Conservation (phyloP, 2,113 vertebrate genomes). For the Megalops atlanticus region DNA sequence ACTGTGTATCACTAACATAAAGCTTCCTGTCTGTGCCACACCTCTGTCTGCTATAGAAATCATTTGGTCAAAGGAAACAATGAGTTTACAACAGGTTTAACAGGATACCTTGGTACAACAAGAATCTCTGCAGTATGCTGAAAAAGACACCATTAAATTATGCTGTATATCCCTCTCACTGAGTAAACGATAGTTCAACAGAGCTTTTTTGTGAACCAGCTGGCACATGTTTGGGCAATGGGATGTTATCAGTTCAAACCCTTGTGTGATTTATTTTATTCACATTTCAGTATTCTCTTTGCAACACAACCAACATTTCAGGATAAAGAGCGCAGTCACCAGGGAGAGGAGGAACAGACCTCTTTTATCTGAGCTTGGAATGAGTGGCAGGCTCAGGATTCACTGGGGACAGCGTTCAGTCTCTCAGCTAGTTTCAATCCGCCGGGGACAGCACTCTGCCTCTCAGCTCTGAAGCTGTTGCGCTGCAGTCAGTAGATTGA, state of each 20-base stretch:
- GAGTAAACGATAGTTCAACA: not conserved
- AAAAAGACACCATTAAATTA: not conserved
- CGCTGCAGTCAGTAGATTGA: constrained; percentile 18
- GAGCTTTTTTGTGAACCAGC: not conserved
- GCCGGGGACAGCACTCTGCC: not conserved
- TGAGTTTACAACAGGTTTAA: not conserved
- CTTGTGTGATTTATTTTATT: not conserved
- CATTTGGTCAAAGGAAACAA: not conserved
- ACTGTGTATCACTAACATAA: not conserved
- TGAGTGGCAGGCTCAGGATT: not conserved
- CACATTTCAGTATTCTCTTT: not conserved
- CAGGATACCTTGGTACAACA: not conserved
- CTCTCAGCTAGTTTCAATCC: not conserved
- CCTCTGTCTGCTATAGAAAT: not conserved
- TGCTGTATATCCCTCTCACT: not conserved
- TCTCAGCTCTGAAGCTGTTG: not conserved
- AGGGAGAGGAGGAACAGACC: not conserved
- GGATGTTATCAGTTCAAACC: not conserved
- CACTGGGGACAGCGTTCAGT: not conserved
- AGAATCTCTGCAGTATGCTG: not conserved
- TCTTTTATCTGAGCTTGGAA: not conserved
- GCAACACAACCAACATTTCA: not conserved
- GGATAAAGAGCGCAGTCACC: not conserved
- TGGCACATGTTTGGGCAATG: not conserved
- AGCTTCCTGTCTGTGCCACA: not conserved